These are phyloP conservation scores for Crocallis elinguaria DNA, from an alignment of 2,888 invertebrate genomes.

Conservation along the genomic window DNA sequence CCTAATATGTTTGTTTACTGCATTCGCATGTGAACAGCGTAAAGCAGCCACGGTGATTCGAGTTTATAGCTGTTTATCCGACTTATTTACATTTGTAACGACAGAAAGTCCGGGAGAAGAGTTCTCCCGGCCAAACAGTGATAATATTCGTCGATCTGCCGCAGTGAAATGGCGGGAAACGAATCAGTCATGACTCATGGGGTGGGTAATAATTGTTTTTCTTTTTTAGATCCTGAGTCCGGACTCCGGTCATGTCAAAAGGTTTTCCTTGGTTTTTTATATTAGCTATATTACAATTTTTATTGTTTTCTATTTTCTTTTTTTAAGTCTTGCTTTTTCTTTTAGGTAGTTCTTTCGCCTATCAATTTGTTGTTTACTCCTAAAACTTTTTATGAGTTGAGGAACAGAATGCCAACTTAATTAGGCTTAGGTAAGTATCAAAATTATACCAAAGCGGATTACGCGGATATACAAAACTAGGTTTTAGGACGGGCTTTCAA, in stretches of 20 bases:
- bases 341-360: background rate
- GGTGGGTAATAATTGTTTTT: slow-evolving; percentile 8
- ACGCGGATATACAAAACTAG: no score
- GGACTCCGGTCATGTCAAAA: background rate
- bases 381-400: no score
- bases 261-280: background rate
- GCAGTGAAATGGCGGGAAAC: slow-evolving; percentile 8
- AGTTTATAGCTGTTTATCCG: slow-evolving; percentile 59
- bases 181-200: slow-evolving; percentile 10
- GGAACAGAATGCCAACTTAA: no score
- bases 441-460: no score
- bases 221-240: background rate
- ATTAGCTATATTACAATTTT: background rate
- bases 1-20: slow-evolving; percentile 67
- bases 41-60: background rate
- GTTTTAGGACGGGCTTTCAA: no score
- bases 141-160: slow-evolving; percentile 19
- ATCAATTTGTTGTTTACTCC: no score
- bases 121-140: slow-evolving; percentile 9
- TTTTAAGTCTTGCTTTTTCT: background rate
- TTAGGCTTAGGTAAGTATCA: no score
- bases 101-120: slow-evolving; percentile 22
- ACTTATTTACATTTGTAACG: slow-evolving; percentile 57
- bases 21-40: slow-evolving; percentile 44
- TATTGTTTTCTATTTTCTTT: background rate